Conservation (phyloP, 35 echinoderm and acorn worm genomes). For the Chiridota heheva region DNA sequence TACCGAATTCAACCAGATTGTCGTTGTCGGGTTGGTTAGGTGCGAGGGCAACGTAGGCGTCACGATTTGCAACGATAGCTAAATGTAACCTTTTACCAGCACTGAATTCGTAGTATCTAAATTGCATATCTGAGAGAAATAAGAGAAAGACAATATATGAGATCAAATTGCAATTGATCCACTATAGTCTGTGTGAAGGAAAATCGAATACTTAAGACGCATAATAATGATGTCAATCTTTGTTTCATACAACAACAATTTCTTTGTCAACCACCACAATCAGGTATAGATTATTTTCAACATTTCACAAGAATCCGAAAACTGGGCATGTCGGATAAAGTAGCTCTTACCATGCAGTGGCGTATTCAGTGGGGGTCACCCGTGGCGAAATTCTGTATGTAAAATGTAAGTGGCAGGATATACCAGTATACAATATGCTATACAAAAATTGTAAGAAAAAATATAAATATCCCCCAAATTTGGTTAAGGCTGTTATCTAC, state of each 20-base stretch:
- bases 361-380: too few species aligned
- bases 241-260: neutral
- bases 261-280: neutral
- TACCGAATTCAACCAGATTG: slow-evolving; percentile 21
- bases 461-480: too few species aligned
- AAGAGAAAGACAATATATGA: neutral
- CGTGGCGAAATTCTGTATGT: too few species aligned
- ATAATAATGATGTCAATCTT: neutral
- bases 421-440: too few species aligned
- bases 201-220: neutral
- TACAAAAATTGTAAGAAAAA: too few species aligned
- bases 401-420: too few species aligned
- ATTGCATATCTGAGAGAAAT: slow-evolving; percentile 15
- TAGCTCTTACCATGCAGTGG: too few species aligned
- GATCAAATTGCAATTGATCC: neutral
- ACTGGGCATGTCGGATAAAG: too few species aligned
- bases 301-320: too few species aligned
- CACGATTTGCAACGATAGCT: neutral
- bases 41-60: slow-evolving; percentile 19
- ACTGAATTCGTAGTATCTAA: slow-evolving; percentile 1
- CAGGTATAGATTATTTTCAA: neutral
- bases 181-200: neutral
- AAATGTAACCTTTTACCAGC: neutral
- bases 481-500: too few species aligned
- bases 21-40: neutral